Conservation (phyloP, 2,113 vertebrate genomes). For the Platysternon megacephalum region DNA sequence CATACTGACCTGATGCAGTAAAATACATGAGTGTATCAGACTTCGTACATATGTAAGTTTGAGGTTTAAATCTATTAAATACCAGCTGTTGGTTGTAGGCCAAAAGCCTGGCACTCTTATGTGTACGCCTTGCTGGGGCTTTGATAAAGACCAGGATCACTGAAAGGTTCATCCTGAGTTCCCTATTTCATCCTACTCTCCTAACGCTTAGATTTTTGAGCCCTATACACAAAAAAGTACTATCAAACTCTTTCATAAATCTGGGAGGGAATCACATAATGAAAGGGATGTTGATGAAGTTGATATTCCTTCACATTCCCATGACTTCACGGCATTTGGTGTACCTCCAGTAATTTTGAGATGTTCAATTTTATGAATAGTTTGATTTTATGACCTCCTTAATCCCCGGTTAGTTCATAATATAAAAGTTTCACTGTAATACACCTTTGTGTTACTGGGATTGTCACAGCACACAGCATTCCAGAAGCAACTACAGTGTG, state of each 20-base stretch:
- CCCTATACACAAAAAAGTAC: constrained; percentile 5
- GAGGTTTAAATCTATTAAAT: neutral
- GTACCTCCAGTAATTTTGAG: no score
- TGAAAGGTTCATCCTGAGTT: neutral
- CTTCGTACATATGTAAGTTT: neutral
- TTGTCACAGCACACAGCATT: neutral
- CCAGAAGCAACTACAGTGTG: neutral
- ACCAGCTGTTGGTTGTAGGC: neutral
- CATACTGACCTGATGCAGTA: neutral
- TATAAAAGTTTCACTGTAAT: neutral
- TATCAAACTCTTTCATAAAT: neutral
- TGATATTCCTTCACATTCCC: neutral
- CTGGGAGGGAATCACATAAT: neutral
- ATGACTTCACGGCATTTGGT: neutral
- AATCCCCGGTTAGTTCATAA: neutral
- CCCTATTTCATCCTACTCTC: neutral
- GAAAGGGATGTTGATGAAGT: neutral
- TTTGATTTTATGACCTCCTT: neutral
- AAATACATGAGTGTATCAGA: neutral
- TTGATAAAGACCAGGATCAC: constrained; percentile 5
- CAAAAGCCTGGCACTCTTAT: neutral
- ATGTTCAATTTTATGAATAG: neutral
- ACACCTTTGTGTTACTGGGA: neutral
- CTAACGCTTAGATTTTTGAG: constrained; percentile 1
- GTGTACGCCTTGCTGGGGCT: neutral